Conservation (phyloP, 2,888 invertebrate species). For the Nomada fucata region DNA sequence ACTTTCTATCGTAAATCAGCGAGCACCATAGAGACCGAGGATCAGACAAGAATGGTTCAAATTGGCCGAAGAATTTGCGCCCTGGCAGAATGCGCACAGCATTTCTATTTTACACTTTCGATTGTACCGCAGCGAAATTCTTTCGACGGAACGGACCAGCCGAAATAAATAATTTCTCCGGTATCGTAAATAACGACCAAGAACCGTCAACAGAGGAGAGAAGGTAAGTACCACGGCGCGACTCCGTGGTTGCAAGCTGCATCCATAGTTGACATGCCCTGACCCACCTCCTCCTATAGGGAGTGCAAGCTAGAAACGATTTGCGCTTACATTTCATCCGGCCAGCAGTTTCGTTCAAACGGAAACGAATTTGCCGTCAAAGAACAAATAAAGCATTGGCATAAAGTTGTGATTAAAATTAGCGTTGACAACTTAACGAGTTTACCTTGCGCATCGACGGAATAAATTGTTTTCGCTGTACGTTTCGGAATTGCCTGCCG, state of each 20-base stretch:
- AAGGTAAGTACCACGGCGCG: slow-evolving; percentile 17
- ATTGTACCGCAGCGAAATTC: neutral
- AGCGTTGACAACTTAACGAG: neutral
- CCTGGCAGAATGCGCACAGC: neutral
- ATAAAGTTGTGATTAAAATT: slow-evolving; percentile 33
- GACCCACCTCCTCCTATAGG: slow-evolving; percentile 30
- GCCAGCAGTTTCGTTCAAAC: slow-evolving; percentile 19
- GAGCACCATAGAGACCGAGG: slow-evolving; percentile 28
- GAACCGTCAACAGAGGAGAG: slow-evolving; percentile 20
- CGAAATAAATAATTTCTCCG: neutral
- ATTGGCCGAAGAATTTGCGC: slow-evolving; percentile 17
- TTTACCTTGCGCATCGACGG: neutral
- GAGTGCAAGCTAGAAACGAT: slow-evolving; percentile 44
- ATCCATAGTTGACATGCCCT: slow-evolving; percentile 12
- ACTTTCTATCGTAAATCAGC: slow-evolving; percentile 68
- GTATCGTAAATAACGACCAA: slow-evolving; percentile 18
- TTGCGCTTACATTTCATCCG: slow-evolving; percentile 32
- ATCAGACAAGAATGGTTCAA: slow-evolving; percentile 29
- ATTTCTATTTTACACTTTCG: neutral
- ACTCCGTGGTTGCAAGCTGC: slow-evolving; percentile 15
- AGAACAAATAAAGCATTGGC: slow-evolving; percentile 27
- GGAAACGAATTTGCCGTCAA: slow-evolving; percentile 19
- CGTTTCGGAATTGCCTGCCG: too few relatives aligned
- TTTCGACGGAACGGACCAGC: neutral
- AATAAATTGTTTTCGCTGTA: slow-evolving; percentile 13